Percentiles rank a stretch among this genome's conserved stretches.
Conservation (phyloP, 2,888 invertebrate genomes). For the Scaptomyza flava region DNA sequence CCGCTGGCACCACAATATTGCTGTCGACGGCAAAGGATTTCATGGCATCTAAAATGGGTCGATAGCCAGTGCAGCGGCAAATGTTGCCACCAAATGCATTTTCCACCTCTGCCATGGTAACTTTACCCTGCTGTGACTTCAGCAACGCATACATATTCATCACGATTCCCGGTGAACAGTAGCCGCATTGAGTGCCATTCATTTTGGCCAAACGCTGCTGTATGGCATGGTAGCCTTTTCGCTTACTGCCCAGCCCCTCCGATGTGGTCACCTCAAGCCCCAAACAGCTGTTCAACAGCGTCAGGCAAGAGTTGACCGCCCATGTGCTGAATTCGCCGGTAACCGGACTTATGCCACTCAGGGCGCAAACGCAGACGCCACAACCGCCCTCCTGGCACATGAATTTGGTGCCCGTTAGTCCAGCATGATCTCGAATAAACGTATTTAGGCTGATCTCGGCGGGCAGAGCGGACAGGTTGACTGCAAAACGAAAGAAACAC, state of each 20-base stretch:
- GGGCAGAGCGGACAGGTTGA: conserved; percentile 79
- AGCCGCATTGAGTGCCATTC: conserved; percentile 91
- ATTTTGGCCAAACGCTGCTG: conserved; percentile 88
- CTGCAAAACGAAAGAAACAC: conserved; percentile 36
- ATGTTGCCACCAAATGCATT: conserved; percentile 86
- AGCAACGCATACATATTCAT: conserved; percentile 89
- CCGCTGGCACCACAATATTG: conserved; percentile 83
- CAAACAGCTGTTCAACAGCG: conserved; percentile 87
- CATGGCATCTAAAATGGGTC: too few relatives aligned
- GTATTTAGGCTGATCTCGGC: conserved; percentile 86
- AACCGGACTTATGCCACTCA: conserved; percentile 77
- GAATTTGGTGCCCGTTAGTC: conserved; percentile 87
- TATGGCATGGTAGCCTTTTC: conserved; percentile 89
- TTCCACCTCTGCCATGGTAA: conserved; percentile 89
- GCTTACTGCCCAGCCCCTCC: conserved; percentile 89
- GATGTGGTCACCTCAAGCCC: conserved; percentile 89
- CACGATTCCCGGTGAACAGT: conserved; percentile 91
- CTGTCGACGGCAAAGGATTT: conserved; percentile 87
- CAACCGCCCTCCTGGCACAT: conserved; percentile 90
- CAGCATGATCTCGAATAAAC: conserved; percentile 86
- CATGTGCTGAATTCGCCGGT: conserved; percentile 85
- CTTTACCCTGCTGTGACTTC: conserved; percentile 84
- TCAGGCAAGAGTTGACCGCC: conserved; percentile 89
- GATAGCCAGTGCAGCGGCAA: too few relatives aligned
- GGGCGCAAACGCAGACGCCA: conserved; percentile 86